Conservation (phyloP, 2,888 invertebrate species). For the Epistrophella euchroma region DNA sequence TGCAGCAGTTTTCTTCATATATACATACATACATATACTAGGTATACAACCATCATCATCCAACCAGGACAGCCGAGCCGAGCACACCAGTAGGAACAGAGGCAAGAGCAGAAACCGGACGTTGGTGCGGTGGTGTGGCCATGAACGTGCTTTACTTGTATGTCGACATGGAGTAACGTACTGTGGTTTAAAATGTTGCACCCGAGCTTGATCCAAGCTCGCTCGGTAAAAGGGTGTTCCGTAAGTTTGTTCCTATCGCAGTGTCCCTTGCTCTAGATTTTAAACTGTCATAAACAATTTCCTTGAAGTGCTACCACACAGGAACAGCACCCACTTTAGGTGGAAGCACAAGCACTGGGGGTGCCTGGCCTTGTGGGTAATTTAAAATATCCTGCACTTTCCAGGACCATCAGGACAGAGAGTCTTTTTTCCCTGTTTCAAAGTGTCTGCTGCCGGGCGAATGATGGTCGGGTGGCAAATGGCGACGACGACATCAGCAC, state of each 20-base stretch:
- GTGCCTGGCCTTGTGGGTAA: conserved; percentile 55
- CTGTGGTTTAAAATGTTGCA: conserved; percentile 55
- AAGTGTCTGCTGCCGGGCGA: conserved; percentile 51
- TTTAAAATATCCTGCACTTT: conserved; percentile 63
- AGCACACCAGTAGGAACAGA: neutral
- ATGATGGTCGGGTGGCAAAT: conserved; percentile 9
- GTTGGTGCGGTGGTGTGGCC: conserved; percentile 3
- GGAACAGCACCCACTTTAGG: conserved; percentile 31
- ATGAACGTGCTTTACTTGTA: conserved; percentile 18
- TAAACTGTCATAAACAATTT: conserved; percentile 74
- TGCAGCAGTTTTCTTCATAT: conserved; percentile 22
- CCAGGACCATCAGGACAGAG: conserved; percentile 23
- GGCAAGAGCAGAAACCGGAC: neutral
- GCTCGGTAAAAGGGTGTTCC: conserved; percentile 4
- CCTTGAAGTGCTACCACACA: conserved; percentile 54
- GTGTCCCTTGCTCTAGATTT: conserved; percentile 64
- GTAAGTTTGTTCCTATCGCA: neutral
- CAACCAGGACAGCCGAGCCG: conserved; percentile 28
- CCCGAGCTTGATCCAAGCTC: conserved; percentile 39
- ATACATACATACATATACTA: too few species aligned
- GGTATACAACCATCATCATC: neutral
- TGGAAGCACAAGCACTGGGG: conserved; percentile 41
- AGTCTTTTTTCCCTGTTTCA: conserved; percentile 19
- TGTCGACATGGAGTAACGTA: conserved; percentile 14
- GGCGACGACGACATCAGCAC: neutral